Conservation (phyloP, 2,113 vertebrate genomes). For the Calonectris borealis region DNA sequence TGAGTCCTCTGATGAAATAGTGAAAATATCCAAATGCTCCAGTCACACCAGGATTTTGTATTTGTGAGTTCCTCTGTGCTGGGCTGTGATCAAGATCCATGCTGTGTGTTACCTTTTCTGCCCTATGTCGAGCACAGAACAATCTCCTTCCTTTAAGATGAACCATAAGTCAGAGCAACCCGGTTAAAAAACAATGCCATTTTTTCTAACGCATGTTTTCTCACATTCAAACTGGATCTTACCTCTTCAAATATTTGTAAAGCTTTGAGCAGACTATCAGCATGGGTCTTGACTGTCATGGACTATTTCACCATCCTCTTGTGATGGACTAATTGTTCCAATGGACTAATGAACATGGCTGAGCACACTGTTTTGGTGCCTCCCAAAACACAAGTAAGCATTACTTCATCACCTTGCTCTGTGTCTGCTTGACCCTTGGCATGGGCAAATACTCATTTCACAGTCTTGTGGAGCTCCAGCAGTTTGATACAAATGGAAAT, state of each 20-base stretch:
- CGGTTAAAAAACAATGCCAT: neutral
- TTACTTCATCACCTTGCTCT: neutral
- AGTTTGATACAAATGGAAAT: neutral
- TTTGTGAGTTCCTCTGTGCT: neutral
- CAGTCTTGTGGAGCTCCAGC: neutral
- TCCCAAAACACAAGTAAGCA: neutral
- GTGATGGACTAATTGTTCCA: neutral
- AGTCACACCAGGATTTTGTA: neutral
- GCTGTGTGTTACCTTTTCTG: accelerated
- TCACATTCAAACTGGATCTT: neutral
- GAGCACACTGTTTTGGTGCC: neutral
- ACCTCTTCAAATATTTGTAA: neutral
- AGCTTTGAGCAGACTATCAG: neutral
- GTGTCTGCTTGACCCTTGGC: neutral
- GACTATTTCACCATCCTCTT: neutral
- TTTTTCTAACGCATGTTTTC: neutral
- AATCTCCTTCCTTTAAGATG: neutral
- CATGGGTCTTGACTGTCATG: neutral
- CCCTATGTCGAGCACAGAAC: accelerated
- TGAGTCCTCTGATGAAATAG: neutral
- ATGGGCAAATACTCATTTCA: neutral
- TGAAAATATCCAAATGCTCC: neutral
- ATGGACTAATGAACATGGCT: neutral
- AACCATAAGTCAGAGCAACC: neutral
- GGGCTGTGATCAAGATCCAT: neutral